Evolutionary conservation across 2,888 invertebrate genomes (phyloP).

Genomic region (Eledone cirrhosa): DNA sequence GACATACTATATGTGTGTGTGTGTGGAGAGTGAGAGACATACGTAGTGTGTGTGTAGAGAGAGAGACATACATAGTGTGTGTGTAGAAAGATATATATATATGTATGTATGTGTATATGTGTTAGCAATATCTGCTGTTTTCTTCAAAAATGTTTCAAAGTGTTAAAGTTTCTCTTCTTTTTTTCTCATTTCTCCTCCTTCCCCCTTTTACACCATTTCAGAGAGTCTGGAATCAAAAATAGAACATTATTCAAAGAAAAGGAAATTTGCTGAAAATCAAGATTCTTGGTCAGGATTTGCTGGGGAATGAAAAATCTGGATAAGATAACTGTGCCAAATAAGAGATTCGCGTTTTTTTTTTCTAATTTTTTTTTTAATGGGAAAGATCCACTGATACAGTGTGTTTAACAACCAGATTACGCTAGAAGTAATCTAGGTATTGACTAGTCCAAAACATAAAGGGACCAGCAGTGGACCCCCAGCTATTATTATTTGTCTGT

Average conservation of each 20-base stretch:
- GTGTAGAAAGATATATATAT: too few species aligned
- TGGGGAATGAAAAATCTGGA: conserved; percentile 14
- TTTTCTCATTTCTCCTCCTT: conserved; percentile 34
- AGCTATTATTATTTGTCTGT: not conserved
- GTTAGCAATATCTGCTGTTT: too few species aligned
- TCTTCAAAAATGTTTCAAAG: too few species aligned
- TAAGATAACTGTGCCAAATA: conserved; percentile 25
- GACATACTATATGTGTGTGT: too few species aligned
- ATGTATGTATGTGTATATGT: too few species aligned
- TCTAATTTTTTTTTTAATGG: too few species aligned
- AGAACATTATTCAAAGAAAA: conserved; percentile 76
- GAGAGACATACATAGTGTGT: too few species aligned
- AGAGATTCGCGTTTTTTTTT: conserved; percentile 20
- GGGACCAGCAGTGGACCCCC: not conserved
- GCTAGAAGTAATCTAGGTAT: not conserved
- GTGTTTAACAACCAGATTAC: not conserved
- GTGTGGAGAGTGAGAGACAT: too few species aligned
- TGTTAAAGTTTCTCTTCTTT: conserved; percentile 37
- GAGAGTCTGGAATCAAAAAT: conserved; percentile 85
- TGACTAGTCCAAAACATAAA: not conserved
- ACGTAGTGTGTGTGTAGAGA: too few species aligned
- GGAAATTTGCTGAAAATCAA: conserved; percentile 43
- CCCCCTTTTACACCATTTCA: conserved; percentile 66
- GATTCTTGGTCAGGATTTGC: conserved; percentile 7
- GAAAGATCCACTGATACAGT: conserved; percentile 20